Evolutionary conservation across 2,888 invertebrate species (phyloP), one percentile per base, ranked within the genome.

Genomic region (Colostygia pectinataria): DNA sequence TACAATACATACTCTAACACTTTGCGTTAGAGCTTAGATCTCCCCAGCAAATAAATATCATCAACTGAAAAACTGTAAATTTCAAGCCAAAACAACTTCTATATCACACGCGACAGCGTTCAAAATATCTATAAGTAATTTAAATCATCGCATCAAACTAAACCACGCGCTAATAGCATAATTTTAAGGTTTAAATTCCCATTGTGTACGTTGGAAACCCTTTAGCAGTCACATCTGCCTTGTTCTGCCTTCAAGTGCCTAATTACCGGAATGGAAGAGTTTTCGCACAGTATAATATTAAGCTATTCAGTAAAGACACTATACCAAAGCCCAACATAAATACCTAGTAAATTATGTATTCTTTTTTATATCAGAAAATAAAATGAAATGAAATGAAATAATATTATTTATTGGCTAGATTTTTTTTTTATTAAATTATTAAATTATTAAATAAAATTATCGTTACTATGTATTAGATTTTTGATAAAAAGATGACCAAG

Each of bases 211-310:
- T 20, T 9, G 10, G n/a, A 37, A 32, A 15, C 54, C 53, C 48
- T 55, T 54, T 33, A 46, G 43, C 28, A 54, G 60, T 50, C 58
- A 43, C 57, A 54, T 57, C 60, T 60, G 54, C 45, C 39, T 53
- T 45, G 50, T 36, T 53, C 32, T 41, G 47, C 39, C 37, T 49
- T 36, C 51, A 48, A 38, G 46, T 46, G 53, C 50, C 53, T 60
- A 60, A 60, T 60, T 60, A 57, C 52, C 53, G 46, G 42, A 50
- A 54, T 46, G 46, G 37, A 40, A 41, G 37, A 43, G 41, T 34
- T 24, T 20, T 3, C 14, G 10, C 45, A 45, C 51, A 45, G 37
- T 31, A 45, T 37, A 13, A 7, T 14, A 13, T 1, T 9, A 27
- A 4, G 0, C 2, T 9, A 14, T 18, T 2, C 42, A 49, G 49